phyloP scores from a whole-genome alignment of 2,888 invertebrate species.

The Tethea ocularis region DNA sequence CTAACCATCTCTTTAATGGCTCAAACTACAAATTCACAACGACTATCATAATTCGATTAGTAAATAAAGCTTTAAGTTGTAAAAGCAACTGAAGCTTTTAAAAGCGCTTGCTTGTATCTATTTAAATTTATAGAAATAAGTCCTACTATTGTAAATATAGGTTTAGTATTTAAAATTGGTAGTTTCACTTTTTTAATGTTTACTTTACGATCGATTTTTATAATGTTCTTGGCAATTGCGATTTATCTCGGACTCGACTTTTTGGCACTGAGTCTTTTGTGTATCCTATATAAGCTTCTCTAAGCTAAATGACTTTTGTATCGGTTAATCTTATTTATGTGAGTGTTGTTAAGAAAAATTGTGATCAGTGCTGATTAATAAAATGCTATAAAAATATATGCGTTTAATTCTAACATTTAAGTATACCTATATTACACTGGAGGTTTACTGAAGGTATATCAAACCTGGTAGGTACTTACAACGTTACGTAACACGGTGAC shows the following conservation, averaged over 20 bases:
- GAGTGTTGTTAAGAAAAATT: constrained; percentile 42
- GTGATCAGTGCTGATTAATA: constrained; percentile 69
- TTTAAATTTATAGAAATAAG: constrained; percentile 70
- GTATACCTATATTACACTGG: too few relatives aligned
- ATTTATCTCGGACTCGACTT: constrained; percentile 48
- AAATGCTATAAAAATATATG: constrained; percentile 56
- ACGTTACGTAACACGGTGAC: too few relatives aligned
- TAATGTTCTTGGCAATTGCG: constrained; percentile 44
- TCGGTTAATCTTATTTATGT: constrained; percentile 53
- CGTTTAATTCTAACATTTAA: constrained; percentile 13
- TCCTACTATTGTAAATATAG: constrained; percentile 78
- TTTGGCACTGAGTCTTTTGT: constrained; percentile 42
- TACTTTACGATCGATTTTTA: constrained; percentile 29
- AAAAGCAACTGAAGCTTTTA: constrained; percentile 51
- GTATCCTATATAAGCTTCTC: constrained; percentile 29
- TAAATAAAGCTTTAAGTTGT: constrained; percentile 50
- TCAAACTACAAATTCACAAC: constrained; percentile 22
- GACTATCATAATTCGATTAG: constrained; percentile 30
- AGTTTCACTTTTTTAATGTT: constrained; percentile 63
- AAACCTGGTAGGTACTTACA: too few relatives aligned
- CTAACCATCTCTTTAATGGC: constrained; percentile 14
- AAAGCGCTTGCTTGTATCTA: constrained; percentile 68
- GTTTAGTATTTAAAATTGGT: constrained; percentile 78
- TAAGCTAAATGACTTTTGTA: constrained; percentile 23
- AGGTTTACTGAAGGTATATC: too few relatives aligned